A percentile compares a stretch with the other conserved stretches of the same genome.
Conservation (phyloP, 2,797 vertebrate genomes). For the Distichodus sexfasciatus region DNA sequence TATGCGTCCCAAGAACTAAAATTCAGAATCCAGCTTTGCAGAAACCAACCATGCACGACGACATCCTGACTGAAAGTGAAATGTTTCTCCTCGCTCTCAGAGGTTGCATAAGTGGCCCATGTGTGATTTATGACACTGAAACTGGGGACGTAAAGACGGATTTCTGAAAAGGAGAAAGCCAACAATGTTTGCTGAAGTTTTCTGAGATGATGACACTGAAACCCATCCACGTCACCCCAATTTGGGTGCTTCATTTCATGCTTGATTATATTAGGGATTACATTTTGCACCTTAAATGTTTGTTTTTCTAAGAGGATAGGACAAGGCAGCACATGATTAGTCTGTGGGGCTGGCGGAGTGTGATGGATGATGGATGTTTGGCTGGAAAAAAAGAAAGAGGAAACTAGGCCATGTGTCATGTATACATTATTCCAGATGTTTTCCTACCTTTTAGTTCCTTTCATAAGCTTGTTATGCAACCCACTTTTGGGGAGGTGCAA, state of each 20-base stretch:
- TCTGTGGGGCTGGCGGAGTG: too few species aligned
- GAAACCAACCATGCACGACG: too few species aligned
- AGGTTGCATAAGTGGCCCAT: neutral
- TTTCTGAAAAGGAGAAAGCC: neutral
- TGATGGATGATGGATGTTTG: too few species aligned
- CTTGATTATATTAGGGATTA: too few species aligned
- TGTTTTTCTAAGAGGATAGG: too few species aligned
- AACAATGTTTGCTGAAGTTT: neutral
- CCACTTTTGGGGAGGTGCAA: slow-evolving; percentile 13
- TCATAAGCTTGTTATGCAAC: slow-evolving; percentile 41
- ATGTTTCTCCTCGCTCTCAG: neutral
- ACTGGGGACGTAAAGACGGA: neutral
- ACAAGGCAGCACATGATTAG: too few species aligned
- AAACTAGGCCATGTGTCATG: neutral
- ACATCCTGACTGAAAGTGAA: neutral
- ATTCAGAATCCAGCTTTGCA: too few species aligned
- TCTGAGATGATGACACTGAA: neutral
- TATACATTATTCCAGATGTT: slow-evolving; percentile 48
- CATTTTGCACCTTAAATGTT: too few species aligned
- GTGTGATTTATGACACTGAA: neutral
- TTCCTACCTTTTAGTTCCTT: slow-evolving; percentile 19
- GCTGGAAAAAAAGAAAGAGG: neutral
- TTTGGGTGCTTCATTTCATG: too few species aligned
- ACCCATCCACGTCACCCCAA: neutral
- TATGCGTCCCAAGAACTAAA: too few species aligned